Percentiles rank a stretch among this genome's conserved stretches.
These are phyloP conservation scores for Drosophila auraria DNA, from an alignment of 1,140 invertebrate species.

Conservation along the genomic window DNA sequence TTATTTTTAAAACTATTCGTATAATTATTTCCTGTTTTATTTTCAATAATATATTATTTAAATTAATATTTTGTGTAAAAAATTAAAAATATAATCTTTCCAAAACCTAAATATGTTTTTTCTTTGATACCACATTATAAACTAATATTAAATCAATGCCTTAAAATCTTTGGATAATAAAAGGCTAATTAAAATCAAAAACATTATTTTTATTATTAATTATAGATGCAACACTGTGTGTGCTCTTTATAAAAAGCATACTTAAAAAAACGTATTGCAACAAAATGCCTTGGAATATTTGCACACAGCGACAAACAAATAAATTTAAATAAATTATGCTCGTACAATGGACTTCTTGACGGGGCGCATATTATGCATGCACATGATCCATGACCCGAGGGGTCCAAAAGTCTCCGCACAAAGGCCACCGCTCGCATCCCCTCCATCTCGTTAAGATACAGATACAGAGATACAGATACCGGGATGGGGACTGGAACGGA, in stretches of 20 bases:
- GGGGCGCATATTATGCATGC: constrained; percentile 63
- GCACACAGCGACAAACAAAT: constrained; percentile 49
- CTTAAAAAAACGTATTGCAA: constrained; percentile 26
- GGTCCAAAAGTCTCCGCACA: constrained; percentile 40
- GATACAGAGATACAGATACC: constrained; percentile 8
- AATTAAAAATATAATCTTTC: no score
- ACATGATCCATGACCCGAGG: constrained; percentile 57
- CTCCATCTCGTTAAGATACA: constrained; percentile 56
- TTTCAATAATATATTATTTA: no score
- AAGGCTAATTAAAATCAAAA: no score
- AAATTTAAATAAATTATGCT: constrained; percentile 67
- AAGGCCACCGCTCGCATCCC: constrained; percentile 21
- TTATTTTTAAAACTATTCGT: background rate
- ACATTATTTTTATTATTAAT: background rate
- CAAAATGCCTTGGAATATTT: constrained; percentile 24
- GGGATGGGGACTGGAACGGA: background rate
- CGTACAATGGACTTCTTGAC: constrained; percentile 36
- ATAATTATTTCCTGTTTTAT: no score
- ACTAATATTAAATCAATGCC: background rate
- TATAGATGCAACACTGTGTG: background rate
- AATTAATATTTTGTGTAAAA: no score
- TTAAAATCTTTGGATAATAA: no score
- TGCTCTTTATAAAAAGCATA: background rate
- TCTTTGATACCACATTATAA: no score
- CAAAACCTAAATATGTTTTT: no score